phyloP scores from a whole-genome alignment of 2,113 vertebrate genomes.

The Lagopus leucura region DNA sequence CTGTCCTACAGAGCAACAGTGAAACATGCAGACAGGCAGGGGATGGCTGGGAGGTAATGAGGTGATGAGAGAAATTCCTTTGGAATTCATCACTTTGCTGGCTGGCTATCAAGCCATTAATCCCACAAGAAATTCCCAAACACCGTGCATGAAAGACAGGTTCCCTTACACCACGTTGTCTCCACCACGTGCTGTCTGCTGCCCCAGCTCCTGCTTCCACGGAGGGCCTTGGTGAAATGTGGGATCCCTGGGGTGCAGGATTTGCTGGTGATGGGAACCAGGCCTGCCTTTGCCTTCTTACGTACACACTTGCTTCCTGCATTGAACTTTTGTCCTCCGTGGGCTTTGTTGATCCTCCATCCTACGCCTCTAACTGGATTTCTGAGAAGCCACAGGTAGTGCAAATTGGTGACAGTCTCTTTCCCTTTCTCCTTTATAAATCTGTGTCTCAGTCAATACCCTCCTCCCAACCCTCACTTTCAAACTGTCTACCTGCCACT shows the following conservation, averaged over 20 bases:
- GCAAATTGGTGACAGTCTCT: not conserved
- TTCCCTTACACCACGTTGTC: not conserved
- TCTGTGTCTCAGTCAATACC: not conserved
- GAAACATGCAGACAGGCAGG: not conserved
- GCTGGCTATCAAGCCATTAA: not conserved
- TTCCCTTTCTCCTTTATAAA: not conserved
- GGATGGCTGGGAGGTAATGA: slow-evolving; percentile 19
- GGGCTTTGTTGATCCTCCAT: not conserved
- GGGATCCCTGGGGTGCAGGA: not conserved
- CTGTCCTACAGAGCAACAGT: not conserved
- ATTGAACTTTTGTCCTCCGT: not conserved
- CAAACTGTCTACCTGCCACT: not conserved
- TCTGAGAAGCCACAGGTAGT: not conserved
- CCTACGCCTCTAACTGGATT: not conserved
- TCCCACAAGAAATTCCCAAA: not conserved
- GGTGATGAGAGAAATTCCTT: slow-evolving; percentile 37
- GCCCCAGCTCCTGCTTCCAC: not conserved
- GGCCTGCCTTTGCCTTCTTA: not conserved
- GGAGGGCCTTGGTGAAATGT: not conserved
- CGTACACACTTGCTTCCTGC: not conserved
- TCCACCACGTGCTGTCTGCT: not conserved
- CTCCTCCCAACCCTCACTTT: not conserved
- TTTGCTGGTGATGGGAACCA: not conserved
- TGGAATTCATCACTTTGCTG: slow-evolving; percentile 23
- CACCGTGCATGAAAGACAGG: not conserved